phyloP scores from a whole-genome alignment of 2,113 vertebrate species.

The Apistogramma diplotaenia region DNA sequence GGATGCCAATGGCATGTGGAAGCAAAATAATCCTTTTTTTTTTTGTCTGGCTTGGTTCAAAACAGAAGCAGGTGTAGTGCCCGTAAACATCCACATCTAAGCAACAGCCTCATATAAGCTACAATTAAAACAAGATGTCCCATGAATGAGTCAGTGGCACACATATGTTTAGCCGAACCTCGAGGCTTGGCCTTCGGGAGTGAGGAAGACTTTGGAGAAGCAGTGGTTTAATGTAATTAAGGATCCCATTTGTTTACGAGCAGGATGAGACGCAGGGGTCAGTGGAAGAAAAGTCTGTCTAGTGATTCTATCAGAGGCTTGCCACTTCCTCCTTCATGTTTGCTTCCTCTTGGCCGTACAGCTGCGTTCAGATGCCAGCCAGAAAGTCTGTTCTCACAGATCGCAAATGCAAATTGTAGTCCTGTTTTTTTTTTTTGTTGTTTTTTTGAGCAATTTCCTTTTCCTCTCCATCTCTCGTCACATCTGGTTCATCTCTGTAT shows the following conservation, averaged over 20 bases:
- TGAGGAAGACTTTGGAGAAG: conserved; percentile 19
- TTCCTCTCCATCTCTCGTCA: conserved; percentile 42
- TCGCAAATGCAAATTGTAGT: conserved; percentile 50
- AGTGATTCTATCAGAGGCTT: conserved; percentile 60
- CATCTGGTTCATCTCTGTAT: conserved; percentile 54
- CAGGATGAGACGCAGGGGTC: conserved; percentile 60
- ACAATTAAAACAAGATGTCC: conserved; percentile 67
- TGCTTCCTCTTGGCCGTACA: conserved; percentile 62
- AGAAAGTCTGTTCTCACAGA: conserved; percentile 38
- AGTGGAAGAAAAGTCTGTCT: conserved; percentile 42
- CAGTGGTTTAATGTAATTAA: conserved; percentile 49
- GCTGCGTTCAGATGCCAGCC: conserved; percentile 52
- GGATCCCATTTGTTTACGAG: neutral
- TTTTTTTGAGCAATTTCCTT: conserved; percentile 26
- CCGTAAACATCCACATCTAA: conserved; percentile 52
- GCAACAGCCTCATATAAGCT: conserved; percentile 17
- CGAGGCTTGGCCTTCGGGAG: conserved; percentile 22
- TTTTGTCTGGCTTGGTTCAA: conserved; percentile 9
- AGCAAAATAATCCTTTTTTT: neutral
- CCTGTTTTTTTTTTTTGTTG: neutral
- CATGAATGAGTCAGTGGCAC: conserved; percentile 38
- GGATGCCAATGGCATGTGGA: conserved; percentile 14
- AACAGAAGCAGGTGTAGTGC: conserved; percentile 70
- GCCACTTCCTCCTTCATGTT: conserved; percentile 74
- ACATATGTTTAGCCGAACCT: conserved; percentile 20